phyloP scores from a whole-genome alignment of 1,140 invertebrate genomes.

The Wiebesia pumilae region DNA sequence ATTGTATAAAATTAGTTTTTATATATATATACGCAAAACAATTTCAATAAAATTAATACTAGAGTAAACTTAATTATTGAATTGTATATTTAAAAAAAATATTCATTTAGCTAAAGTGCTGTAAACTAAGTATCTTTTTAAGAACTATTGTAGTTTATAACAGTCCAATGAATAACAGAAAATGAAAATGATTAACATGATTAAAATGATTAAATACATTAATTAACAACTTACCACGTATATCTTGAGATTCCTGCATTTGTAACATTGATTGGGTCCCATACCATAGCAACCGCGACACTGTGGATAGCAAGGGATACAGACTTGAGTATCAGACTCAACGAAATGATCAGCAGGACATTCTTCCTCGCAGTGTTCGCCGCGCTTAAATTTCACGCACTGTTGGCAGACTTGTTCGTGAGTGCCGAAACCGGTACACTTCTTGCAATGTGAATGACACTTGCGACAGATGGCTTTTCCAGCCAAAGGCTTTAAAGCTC shows the following conservation, averaged over 20 bases:
- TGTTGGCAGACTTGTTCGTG: conserved; percentile 89
- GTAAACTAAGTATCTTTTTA: no score
- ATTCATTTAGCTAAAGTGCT: no score
- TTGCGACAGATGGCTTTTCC: conserved; percentile 90
- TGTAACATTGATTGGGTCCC: conserved; percentile 84
- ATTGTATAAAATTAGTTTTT: background rate
- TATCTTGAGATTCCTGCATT: conserved; percentile 91
- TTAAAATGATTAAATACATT: no score
- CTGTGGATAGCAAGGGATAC: conserved; percentile 86
- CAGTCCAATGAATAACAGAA: no score
- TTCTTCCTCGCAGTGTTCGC: conserved; percentile 93
- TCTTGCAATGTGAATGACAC: conserved; percentile 92
- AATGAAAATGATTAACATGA: no score
- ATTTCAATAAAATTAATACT: no score
- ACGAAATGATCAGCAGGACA: conserved; percentile 91
- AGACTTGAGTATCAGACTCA: conserved; percentile 82
- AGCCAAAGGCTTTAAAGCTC: conserved; percentile 80
- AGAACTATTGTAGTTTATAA: no score
- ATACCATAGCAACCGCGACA: conserved; percentile 91
- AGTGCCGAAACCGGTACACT: conserved; percentile 91
- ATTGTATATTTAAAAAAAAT: no score
- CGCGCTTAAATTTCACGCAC: conserved; percentile 88
- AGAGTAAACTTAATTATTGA: no score
- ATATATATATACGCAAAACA: no score
- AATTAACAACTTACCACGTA: conserved; percentile 77